Evolutionary conservation across 2,888 invertebrate species (phyloP).

Genomic region (Drosophila ezoana): DNA sequence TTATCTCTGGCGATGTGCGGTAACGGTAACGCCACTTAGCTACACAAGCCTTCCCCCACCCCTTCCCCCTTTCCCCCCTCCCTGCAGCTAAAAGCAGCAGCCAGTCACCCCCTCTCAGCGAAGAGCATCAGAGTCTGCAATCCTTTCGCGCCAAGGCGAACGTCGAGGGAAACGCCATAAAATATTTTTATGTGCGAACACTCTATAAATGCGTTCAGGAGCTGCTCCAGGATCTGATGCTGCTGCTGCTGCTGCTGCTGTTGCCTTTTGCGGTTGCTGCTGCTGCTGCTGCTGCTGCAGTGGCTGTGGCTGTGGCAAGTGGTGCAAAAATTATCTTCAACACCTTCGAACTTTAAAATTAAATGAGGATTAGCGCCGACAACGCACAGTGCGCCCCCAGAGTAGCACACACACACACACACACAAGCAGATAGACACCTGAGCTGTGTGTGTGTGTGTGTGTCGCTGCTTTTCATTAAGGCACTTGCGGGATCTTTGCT

Average conservation of each 20-base stretch:
- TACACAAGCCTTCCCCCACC: slow-evolving; percentile 25
- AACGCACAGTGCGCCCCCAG: slow-evolving; percentile 54
- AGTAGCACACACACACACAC: slow-evolving; percentile 13
- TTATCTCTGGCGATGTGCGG: slow-evolving; percentile 84
- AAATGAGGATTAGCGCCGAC: slow-evolving; percentile 84
- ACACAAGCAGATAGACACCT: not conserved
- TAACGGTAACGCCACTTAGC: slow-evolving; percentile 83
- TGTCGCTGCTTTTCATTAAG: slow-evolving; percentile 75
- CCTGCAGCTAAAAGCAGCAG: not conserved
- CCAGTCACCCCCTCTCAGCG: too few species aligned
- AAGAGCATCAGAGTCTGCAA: slow-evolving; percentile 62
- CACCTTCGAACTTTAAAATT: slow-evolving; percentile 85
- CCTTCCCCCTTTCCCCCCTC: not conserved
- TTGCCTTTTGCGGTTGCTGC: slow-evolving; percentile 58
- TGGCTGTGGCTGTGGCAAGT: slow-evolving; percentile 58
- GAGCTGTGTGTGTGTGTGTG: slow-evolving; percentile 16
- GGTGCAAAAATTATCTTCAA: slow-evolving; percentile 84
- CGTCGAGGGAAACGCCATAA: slow-evolving; percentile 75
- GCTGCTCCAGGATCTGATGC: slow-evolving; percentile 19
- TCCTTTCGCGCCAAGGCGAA: slow-evolving; percentile 65
- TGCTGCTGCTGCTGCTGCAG: slow-evolving; percentile 16
- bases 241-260: slow-evolving; percentile 31
- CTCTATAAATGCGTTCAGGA: slow-evolving; percentile 73
- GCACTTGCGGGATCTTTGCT: slow-evolving; percentile 70
- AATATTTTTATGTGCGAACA: slow-evolving; percentile 82